Evolutionary conservation across 2,888 invertebrate genomes (phyloP).

Genomic region (Ichneumon xanthorius): DNA sequence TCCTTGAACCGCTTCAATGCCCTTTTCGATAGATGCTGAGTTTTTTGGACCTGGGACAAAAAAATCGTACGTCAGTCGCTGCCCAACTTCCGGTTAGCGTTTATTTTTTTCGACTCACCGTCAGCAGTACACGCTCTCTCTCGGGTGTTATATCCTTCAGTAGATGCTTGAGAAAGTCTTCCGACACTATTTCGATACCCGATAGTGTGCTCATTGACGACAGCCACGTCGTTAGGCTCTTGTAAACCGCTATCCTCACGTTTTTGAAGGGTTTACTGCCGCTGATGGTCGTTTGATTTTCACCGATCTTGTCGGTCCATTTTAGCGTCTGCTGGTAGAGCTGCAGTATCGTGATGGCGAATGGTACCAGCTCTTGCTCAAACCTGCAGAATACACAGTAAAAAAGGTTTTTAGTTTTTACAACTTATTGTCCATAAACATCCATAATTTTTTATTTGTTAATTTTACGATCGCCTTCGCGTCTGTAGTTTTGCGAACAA

Average conservation of each 20-base stretch:
- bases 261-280: constrained; percentile 75
- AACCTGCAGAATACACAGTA: constrained; percentile 72
- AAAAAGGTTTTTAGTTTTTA: too few species aligned
- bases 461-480: too few species aligned
- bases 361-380: constrained; percentile 77
- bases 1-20: constrained; percentile 77
- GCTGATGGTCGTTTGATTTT: constrained; percentile 72
- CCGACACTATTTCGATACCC: constrained; percentile 78
- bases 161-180: constrained; percentile 77
- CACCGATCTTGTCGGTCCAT: constrained; percentile 75
- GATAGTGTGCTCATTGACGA: constrained; percentile 74
- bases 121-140: constrained; percentile 75
- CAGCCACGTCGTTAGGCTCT: constrained; percentile 79
- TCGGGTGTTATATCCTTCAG: constrained; percentile 78
- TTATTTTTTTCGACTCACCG: constrained; percentile 70
- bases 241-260: constrained; percentile 76
- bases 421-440: too few species aligned
- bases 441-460: too few species aligned
- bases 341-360: constrained; percentile 77
- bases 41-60: constrained; percentile 75
- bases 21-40: constrained; percentile 76
- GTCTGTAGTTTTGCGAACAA: too few species aligned
- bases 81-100: not conserved
- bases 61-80: constrained; percentile 14
- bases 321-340: constrained; percentile 78